Conservation (phyloP, 92 coral and sea anemone species). For the Heliopora coerulea region DNA sequence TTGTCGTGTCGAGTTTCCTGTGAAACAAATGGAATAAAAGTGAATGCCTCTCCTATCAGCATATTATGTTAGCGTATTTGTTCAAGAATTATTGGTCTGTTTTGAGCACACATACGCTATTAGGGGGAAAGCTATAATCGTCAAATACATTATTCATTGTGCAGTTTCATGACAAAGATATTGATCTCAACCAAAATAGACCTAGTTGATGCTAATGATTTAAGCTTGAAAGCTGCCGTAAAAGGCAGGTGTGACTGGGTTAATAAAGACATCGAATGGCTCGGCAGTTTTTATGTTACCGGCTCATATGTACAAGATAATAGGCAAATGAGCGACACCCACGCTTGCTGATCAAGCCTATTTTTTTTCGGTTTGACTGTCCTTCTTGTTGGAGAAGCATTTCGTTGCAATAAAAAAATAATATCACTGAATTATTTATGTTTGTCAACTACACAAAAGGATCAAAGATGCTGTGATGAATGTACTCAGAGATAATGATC, state of each 20-base stretch:
- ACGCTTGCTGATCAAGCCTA: not conserved
- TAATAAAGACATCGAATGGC: not conserved
- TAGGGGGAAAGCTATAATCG: no score
- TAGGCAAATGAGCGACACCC: not conserved
- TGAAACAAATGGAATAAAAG: no score
- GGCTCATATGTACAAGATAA: not conserved
- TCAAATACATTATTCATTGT: no score
- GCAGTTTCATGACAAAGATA: conserved; percentile 9
- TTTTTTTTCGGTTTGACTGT: not conserved
- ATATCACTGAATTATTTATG: conserved; percentile 3
- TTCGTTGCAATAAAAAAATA: not conserved
- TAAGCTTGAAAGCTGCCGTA: not conserved
- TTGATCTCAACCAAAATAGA: conserved; percentile 15
- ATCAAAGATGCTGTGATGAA: conserved; percentile 12
- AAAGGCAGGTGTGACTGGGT: conserved; percentile 10
- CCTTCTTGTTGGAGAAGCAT: not conserved
- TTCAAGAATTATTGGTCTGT: no score
- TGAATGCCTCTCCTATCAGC: no score
- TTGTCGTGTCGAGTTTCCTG: no score
- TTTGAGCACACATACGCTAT: no score
- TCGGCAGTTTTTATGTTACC: not conserved
- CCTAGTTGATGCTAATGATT: conserved; percentile 2
- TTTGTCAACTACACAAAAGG: conserved; percentile 11
- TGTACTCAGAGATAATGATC: conserved; percentile 1
- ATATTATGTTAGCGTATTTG: no score